Percentiles rank a stretch among this genome's conserved stretches.
Conservation (phyloP, 1,140 invertebrate genomes). For the Caerostris extrusa region DNA sequence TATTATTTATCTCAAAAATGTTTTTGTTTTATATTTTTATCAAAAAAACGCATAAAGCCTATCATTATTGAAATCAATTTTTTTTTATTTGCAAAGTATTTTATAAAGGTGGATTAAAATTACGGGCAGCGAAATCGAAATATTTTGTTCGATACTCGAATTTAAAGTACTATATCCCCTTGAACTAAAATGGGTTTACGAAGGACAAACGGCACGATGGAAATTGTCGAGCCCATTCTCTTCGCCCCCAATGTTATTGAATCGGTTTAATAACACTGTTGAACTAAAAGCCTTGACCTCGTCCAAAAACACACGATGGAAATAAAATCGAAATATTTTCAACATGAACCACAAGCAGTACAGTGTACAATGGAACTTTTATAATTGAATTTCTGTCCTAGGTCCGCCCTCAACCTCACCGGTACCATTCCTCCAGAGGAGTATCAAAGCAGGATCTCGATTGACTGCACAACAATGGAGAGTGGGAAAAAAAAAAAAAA, state of each 20-base stretch:
- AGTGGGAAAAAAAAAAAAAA: neutral
- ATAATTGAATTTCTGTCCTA: neutral
- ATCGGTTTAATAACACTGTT: neutral
- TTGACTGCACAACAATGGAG: conserved; percentile 2
- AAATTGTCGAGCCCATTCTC: neutral
- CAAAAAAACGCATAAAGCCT: too few species aligned
- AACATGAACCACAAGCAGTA: neutral
- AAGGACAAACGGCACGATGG: neutral
- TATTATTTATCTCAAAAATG: too few species aligned
- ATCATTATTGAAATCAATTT: too few species aligned
- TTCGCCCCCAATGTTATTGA: neutral
- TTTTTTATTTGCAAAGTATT: too few species aligned
- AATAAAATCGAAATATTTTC: neutral
- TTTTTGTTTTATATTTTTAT: too few species aligned
- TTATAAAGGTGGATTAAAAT: too few species aligned
- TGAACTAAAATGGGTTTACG: neutral
- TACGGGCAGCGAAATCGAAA: neutral
- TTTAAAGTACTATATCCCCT: neutral
- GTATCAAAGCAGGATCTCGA: conserved; percentile 6
- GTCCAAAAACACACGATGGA: neutral
- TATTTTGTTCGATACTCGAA: neutral
- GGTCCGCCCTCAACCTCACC: neutral
- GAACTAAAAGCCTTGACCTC: neutral
- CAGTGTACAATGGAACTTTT: neutral
- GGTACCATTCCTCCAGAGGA: neutral